These are phyloP conservation scores for Hepsetus odoe DNA, from an alignment of 2,113 vertebrate genomes.

Conservation along the genomic window DNA sequence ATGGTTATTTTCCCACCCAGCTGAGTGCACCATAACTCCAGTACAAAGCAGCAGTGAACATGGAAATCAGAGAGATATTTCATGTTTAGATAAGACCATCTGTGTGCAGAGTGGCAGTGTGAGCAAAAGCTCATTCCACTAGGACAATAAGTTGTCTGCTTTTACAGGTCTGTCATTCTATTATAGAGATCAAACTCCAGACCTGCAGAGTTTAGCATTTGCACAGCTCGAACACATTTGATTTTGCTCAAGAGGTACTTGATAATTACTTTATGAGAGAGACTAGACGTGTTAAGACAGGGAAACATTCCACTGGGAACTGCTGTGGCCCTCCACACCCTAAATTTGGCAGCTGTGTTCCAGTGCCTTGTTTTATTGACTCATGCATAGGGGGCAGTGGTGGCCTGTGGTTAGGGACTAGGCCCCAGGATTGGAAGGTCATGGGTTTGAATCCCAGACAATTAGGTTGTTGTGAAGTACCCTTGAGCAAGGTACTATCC, in stretches of 20 bases:
- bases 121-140: slow-evolving; percentile 11
- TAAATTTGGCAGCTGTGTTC: neutral
- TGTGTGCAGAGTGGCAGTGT: neutral
- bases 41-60: slow-evolving; percentile 41
- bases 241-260: neutral
- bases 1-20: slow-evolving; percentile 53
- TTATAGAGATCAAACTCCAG: slow-evolving; percentile 13
- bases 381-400: too few species aligned
- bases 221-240: neutral
- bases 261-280: neutral
- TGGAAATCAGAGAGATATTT: slow-evolving; percentile 49
- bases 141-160: neutral
- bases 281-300: neutral
- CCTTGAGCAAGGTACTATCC: too few species aligned
- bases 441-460: too few species aligned
- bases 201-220: neutral
- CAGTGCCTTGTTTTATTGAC: neutral
- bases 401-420: too few species aligned
- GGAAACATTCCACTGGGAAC: neutral
- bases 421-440: too few species aligned
- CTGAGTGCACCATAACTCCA: slow-evolving; percentile 56
- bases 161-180: slow-evolving; percentile 10
- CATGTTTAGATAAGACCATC: slow-evolving; percentile 46
- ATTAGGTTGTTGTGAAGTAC: too few species aligned
- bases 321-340: neutral